Percentiles rank a stretch among this genome's conserved stretches.
Evolutionary conservation across 2,113 vertebrate genomes (phyloP).

Genomic region (Xiphophorus couchianus): DNA sequence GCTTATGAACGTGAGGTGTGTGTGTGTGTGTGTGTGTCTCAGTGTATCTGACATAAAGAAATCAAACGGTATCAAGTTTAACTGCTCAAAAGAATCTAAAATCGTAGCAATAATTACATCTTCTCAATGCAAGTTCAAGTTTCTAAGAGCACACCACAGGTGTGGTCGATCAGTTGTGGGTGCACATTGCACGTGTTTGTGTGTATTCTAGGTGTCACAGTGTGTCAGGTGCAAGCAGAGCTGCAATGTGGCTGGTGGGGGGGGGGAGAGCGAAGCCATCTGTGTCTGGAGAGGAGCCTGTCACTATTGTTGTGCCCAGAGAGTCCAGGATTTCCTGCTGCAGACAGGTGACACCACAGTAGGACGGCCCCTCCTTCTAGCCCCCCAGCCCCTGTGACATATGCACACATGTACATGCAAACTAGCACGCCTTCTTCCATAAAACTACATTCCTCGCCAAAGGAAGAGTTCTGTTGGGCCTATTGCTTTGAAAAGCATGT

Average conservation of each 20-base stretch:
- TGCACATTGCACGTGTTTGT: slow-evolving; percentile 26
- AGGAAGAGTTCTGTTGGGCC: slow-evolving; percentile 51
- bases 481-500: not conserved
- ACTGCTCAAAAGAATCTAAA: slow-evolving; percentile 7
- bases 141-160: slow-evolving; percentile 17
- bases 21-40: slow-evolving; percentile 35
- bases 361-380: slow-evolving; percentile 81
- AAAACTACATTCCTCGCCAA: slow-evolving; percentile 33
- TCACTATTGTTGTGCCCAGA: slow-evolving; percentile 89
- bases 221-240: slow-evolving; percentile 73
- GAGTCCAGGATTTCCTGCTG: slow-evolving; percentile 84
- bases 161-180: slow-evolving; percentile 44
- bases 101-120: not conserved
- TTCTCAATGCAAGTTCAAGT: not conserved
- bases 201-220: slow-evolving; percentile 56
- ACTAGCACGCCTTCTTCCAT: not conserved
- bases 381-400: slow-evolving; percentile 39
- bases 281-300: slow-evolving; percentile 89
- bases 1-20: slow-evolving; percentile 60
- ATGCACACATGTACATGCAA: slow-evolving; percentile 23
- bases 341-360: slow-evolving; percentile 93
- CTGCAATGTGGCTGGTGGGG: slow-evolving; percentile 83
- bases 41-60: slow-evolving; percentile 18
- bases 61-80: slow-evolving; percentile 46
- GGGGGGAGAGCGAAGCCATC: slow-evolving; percentile 86